These are phyloP conservation scores for Patella ulyssiponensis DNA, from an alignment of 2,888 invertebrate species.

Conservation along the genomic window DNA sequence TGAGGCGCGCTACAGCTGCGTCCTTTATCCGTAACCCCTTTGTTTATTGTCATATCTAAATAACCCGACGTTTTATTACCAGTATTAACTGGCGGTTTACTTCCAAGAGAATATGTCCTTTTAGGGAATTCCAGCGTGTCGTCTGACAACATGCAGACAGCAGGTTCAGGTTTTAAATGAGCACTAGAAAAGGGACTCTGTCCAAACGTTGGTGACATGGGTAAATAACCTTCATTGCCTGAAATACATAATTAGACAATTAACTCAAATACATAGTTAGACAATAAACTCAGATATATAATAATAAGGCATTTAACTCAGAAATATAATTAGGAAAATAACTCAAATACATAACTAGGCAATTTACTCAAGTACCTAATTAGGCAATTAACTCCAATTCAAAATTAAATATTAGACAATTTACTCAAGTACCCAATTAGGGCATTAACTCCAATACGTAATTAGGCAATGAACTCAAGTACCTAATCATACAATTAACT, in stretches of 20 bases:
- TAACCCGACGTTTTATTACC: conserved; percentile 42
- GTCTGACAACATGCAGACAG: conserved; percentile 78
- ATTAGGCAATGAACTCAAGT: no score
- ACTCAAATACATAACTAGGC: no score
- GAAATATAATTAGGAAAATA: no score
- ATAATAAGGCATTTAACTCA: no score
- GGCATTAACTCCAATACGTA: no score
- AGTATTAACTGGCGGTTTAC: conserved; percentile 75
- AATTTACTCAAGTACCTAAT: no score
- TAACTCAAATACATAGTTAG: no score
- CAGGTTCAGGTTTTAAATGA: conserved; percentile 83
- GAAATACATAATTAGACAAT: conserved; percentile 58
- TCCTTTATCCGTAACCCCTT: conserved; percentile 54
- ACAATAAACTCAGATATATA: no score
- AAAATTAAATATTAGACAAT: no score
- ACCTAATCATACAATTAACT: no score
- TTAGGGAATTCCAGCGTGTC: conserved; percentile 75
- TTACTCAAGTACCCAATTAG: no score
- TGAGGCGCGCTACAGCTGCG: conserved; percentile 83
- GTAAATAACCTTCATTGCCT: conserved; percentile 74
- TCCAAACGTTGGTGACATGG: conserved; percentile 53
- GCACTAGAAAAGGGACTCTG: conserved; percentile 44
- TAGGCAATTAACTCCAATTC: no score
- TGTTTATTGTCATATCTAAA: conserved; percentile 49
- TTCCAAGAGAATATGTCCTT: conserved; percentile 89